Evolutionary conservation across 1,140 invertebrate genomes (phyloP), one percentile per base, ranked within the genome.

Genomic region (Caenorhabditis remanei): DNA sequence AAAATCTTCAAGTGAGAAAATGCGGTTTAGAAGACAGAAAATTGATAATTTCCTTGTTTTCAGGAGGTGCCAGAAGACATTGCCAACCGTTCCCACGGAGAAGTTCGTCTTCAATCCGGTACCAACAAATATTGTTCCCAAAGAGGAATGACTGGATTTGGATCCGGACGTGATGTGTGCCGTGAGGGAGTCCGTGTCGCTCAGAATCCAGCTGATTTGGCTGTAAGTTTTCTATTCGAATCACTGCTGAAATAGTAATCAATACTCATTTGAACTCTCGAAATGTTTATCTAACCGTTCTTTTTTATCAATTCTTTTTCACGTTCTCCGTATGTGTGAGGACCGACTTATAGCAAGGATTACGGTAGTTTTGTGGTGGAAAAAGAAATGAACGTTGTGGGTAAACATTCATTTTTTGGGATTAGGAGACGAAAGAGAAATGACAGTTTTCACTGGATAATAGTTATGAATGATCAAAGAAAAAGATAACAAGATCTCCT

Each of bases 31-130:
- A 48, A 41, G 41, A 5, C 46, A 63, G 11, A n/a, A 4, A 4
- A 0, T n/a, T 40, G 8, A 84, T 50, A 46, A 13, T 48, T 9
- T 32, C 11, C 2, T 67, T 56, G 7, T 19, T 87, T 92, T 41
- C 46, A 91, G 90, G 91, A 92, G 83, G 84, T 92, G 41, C 91
- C 91, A 53, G 91, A 92, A 87, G 91, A 92, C 19, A 87, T 92
- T 75, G 56, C 88, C 14, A 79, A 91, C 83, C 89, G 89, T 53
- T 75, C 89, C n/a, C 90, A 92, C 79, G 92, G 92, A 32, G 92
- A 92, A 89, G 91, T 92, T 43, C 91, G 91, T 88, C 91, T 93
- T 61, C 91, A 92, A 85, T 93, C 92, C 53, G 91, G 91, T 88
- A 92, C 92, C 55, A 89, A 89, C 83, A 89, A 87, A 48, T 89